Evolutionary conservation across 2,888 invertebrate species (phyloP).

Genomic region (Macrostomum cliftonense): DNA sequence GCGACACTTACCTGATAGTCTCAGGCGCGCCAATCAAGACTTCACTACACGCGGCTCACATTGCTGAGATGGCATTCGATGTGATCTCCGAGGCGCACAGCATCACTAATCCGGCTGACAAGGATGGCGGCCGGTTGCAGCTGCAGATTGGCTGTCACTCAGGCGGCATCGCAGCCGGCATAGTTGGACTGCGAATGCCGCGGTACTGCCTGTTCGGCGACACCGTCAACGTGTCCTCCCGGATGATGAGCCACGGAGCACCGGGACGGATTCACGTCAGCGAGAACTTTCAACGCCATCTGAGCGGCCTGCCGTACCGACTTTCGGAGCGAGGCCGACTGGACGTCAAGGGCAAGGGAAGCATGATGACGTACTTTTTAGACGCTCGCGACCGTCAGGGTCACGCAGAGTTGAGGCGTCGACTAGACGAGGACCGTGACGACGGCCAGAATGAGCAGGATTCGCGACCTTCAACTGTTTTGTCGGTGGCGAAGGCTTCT

Average conservation of each 20-base stretch:
- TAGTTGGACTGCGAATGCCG: constrained; percentile 77
- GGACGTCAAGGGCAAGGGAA: no score
- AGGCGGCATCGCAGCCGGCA: constrained; percentile 47
- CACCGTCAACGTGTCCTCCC: constrained; percentile 26
- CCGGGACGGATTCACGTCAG: no score
- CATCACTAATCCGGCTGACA: constrained; percentile 3
- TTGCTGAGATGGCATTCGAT: constrained; percentile 62
- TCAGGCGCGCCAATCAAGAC: constrained; percentile 80
- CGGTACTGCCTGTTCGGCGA: constrained; percentile 50
- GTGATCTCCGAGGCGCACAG: constrained; percentile 46
- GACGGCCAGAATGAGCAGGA: no score
- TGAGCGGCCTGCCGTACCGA: no score
- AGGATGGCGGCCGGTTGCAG: constrained; percentile 3
- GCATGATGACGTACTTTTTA: no score
- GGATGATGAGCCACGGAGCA: constrained; percentile 17
- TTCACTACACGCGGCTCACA: constrained; percentile 60
- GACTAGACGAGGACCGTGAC: no score
- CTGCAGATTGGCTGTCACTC: constrained; percentile 16
- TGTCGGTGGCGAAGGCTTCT: no score
- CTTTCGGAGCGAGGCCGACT: no score
- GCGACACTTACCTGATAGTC: constrained; percentile 95
- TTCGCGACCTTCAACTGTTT: no score
- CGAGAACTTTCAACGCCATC: no score
- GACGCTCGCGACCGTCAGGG: no score
- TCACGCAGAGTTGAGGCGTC: no score